Base-by-base conservation (phyloP, 1,140 invertebrate species). In the Pseudomyrmex pallidus region DNA sequence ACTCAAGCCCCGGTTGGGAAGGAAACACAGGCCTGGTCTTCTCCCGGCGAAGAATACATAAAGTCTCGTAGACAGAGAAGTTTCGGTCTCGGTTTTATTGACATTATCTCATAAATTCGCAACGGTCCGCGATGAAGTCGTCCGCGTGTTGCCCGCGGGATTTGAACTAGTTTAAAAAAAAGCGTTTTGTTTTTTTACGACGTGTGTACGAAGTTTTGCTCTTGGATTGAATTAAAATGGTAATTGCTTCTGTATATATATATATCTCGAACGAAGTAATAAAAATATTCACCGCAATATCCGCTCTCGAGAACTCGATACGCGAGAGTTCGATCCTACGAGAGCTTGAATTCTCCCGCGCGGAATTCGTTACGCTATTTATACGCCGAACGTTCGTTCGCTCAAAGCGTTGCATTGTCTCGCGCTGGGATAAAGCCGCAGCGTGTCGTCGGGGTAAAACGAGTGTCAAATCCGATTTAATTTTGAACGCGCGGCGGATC, bases 41-140 rank as follows among this genome's bases (percentile, higher is more conserved):
- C 12, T 35, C 3, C 25, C 35, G 66, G 61, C 25, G 57, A 84
- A 25, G 67, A 80, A 74, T 64, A 77, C 59, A 82, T 78, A 78
- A 80, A 54, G 61, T 64, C 17, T 52, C 52, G 35, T 35, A 35
- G 35, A 35, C 35, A 17, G 59, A 25, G 50, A 77, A 86, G 76
- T 86, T 84, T 77, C 25, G 62, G 57, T 22, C 15, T 59, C 48
- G 61, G 15, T 64, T 54, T 20, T 80, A 83, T 88, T 87, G 86
- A 87, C 63, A 56, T 78, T 74, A 59, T 12, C 25, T 56, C 35
- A 73, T 85, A 84, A 85, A 85, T 88, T 73, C 54, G 15, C 17
- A 66, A 52, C 15, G 44, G 17, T 56, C 67, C 22, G 25, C 61
- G 56, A 50, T 13, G 52, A 35, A 84, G 74, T 63, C 59, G 54